Evolutionary conservation across 2,113 vertebrate species (phyloP), one percentile per base, ranked within the genome.

Genomic region (Corythornis vintsioides): DNA sequence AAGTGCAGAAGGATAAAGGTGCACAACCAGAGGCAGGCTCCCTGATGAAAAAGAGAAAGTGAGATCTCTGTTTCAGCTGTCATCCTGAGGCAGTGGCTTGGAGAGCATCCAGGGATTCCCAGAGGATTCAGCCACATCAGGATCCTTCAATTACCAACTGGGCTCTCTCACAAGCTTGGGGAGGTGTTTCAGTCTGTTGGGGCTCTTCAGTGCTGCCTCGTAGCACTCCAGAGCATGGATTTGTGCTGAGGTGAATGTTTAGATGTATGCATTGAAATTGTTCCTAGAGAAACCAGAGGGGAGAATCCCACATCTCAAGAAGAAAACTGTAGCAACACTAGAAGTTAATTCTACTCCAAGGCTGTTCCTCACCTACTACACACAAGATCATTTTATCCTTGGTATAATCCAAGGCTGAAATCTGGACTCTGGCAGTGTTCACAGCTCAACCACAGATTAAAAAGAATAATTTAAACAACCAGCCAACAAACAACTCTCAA

Each of bases 191-290:
- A 18, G 52, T 15, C 61, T 53, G 24, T 63, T 3, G 1, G 16
- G 19, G 42, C 55, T 79, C 35, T 48, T 48, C 69, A n/a, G 25
- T 5, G 29, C 72, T 72, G 57, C 64, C 53, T 72, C 59, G 11
- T 9, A 1, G 35, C 35, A 11, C 42, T 38, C 66, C 48, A 21
- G 22, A 72, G 84, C 40, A 35, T 19, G 52, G 60, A 24, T 13
- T 10, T 61, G 31, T 7, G 26, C 28, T n/a, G 29, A 67, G 33
- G 22, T 13, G 12, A 6, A 6, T 19, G 35, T 40, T 63, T 69
- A 9, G 18, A 29, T 2, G 8, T 8, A 13, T 15, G 15, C 0
- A 1, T 28, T 66, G 13, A 78, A 38, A 14, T 17, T 64, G 24
- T 14, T 80, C 26, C 24, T 8, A 59, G 25, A 33, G n/a, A 70